Evolutionary conservation across 2,888 invertebrate genomes (phyloP), one percentile per base, ranked within the genome.

Genomic region (Ephialtes manifestator): DNA sequence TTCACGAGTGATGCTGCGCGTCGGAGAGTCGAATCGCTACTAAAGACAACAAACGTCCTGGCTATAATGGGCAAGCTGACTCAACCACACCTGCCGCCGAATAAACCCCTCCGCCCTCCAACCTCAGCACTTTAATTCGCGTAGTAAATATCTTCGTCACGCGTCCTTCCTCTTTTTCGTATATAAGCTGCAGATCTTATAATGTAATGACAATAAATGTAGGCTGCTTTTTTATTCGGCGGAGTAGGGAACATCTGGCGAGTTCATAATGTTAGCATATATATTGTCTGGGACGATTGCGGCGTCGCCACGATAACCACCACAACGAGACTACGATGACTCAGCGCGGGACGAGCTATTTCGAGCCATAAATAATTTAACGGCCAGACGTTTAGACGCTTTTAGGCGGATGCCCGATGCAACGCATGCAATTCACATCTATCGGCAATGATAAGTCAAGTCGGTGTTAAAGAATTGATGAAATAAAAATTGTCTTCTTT

Each of bases 21-120:
- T 84, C 86, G 87, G 88, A 89, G 87, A 87, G 90, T 90, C 89
- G 88, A 88, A 87, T 90, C 89, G 90, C 89, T 89, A 92, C 92
- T 92, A 92, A 92, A 92, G 92, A 92, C 92, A 92, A 92, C 92
- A 92, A 92, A 92, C 90, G 90, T 82, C 86, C 86, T 70, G 83
- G 90, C 92, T 92, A 92, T 92, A 92, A 91, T 89, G 90, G 90
- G 90, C 89, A 90, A 88, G 91, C 90, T 92, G 92, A 92, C 90
- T 92, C 92, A 92, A 89, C 92, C 89, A 92, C 92, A 92, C 92
- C 92, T 92, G 92, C 92, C 91, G 88, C 88, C 63, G 60, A 35
- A 78, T 67, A 58, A 74, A 53, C 68, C 67, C 76, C 60, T 46
- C 46, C 74, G 24, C 18, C 48, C 60, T 53, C 28, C 39, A 7